Conservation (phyloP, 2,113 vertebrate species). For the Eublepharis macularius region DNA sequence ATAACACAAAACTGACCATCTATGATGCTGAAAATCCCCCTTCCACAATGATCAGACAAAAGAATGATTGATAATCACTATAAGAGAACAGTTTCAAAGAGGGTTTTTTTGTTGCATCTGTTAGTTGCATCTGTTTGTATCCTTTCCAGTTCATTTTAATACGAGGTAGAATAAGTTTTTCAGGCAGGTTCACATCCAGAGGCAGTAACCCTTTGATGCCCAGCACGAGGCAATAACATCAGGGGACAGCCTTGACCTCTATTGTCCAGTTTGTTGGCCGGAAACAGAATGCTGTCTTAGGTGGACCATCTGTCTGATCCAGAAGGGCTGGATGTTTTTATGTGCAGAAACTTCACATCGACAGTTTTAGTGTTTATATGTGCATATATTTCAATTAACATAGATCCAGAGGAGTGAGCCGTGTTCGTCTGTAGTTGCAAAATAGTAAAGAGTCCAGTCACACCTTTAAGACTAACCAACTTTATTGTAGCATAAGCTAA, state of each 20-base stretch:
- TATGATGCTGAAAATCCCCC: too few species aligned
- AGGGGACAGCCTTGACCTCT: too few species aligned
- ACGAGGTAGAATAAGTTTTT: not conserved
- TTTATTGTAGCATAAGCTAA: too few species aligned
- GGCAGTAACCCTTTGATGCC: too few species aligned
- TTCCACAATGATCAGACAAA: not conserved
- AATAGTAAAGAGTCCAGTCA: too few species aligned
- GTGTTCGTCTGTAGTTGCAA: too few species aligned
- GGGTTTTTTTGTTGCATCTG: not conserved
- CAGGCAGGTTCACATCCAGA: not conserved
- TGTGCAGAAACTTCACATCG: not conserved
- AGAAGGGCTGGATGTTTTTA: not conserved
- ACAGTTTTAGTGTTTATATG: not conserved
- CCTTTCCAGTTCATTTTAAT: not conserved
- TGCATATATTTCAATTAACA: not conserved
- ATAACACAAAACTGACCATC: not conserved
- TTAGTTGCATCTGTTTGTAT: not conserved
- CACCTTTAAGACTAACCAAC: too few species aligned
- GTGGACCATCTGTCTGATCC: too few species aligned
- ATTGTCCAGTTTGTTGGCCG: too few species aligned
- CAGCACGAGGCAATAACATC: too few species aligned
- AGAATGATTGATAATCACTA: not conserved
- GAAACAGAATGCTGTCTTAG: too few species aligned
- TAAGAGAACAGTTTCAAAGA: not conserved
- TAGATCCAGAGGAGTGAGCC: too few species aligned